These are phyloP conservation scores for Jacana jacana DNA, from an alignment of 2,113 vertebrate species.

Conservation along the genomic window DNA sequence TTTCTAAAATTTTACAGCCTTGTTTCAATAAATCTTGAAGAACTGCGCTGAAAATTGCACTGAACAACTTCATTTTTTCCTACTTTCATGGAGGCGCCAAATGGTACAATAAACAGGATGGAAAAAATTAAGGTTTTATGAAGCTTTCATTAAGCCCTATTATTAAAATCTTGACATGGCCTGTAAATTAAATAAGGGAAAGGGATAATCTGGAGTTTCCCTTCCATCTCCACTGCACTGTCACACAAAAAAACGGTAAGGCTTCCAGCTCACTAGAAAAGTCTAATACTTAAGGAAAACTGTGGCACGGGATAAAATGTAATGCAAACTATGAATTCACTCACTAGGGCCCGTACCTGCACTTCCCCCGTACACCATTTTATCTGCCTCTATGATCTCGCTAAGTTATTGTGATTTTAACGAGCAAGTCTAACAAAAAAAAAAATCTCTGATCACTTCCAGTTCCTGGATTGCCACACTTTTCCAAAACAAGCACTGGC, in stretches of 20 bases:
- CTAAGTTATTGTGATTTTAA: neutral
- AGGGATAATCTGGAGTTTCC: neutral
- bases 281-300: neutral
- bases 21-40: neutral
- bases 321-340: no score
- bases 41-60: neutral
- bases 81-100: neutral
- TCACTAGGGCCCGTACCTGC: neutral
- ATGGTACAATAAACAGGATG: neutral
- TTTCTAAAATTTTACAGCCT: neutral
- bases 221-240: neutral
- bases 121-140: neutral
- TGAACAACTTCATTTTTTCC: neutral
- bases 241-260: neutral
- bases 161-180: neutral
- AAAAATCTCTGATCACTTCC: neutral
- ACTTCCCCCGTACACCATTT: neutral
- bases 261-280: neutral
- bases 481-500: neutral
- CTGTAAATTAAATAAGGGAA: neutral
- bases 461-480: neutral
- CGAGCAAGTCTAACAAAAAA: neutral
- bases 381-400: neutral
- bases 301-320: no score
- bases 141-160: neutral